phyloP scores from a whole-genome alignment of 1,140 invertebrate genomes.

The Nasonia longicornis region DNA sequence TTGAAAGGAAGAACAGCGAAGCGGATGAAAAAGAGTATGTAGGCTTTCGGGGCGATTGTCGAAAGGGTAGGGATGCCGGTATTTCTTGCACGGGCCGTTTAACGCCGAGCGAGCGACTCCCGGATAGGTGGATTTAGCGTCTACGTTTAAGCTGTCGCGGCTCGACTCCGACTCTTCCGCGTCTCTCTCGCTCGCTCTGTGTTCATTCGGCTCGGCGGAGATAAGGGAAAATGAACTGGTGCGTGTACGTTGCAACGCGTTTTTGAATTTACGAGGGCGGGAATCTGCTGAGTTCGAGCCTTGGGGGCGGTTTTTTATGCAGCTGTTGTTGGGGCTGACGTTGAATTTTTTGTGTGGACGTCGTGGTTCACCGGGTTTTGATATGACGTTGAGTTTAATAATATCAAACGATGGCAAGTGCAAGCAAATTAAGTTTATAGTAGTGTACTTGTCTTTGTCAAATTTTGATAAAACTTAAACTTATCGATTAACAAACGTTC shows the following conservation, averaged over 20 bases:
- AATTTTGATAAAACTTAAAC: no score
- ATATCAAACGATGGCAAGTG: no score
- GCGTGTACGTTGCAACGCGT: background rate
- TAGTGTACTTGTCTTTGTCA: no score
- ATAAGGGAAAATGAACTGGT: constrained; percentile 14
- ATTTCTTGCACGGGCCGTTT: constrained; percentile 46
- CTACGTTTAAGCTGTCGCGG: constrained; percentile 6
- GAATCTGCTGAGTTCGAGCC: background rate
- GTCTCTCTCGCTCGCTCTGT: background rate
- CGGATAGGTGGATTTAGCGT: constrained; percentile 42
- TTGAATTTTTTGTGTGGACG: no score
- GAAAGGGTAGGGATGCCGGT: constrained; percentile 17
- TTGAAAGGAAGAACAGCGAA: no score
- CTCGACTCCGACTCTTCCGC: background rate
- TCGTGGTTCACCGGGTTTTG: no score
- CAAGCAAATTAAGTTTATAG: no score
- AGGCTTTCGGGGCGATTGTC: constrained; percentile 15
- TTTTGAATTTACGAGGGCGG: background rate
- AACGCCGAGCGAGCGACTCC: constrained; percentile 7
- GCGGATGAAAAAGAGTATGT: constrained; percentile 8
- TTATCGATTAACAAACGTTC: no score
- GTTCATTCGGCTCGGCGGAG: constrained; percentile 17
- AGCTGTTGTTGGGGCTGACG: no score
- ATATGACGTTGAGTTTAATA: no score
- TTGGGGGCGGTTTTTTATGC: background rate